Percentiles rank a stretch among this genome's conserved stretches.
Evolutionary conservation across 2,797 vertebrate species (phyloP).

Genomic region (Microctenopoma lineatum): DNA sequence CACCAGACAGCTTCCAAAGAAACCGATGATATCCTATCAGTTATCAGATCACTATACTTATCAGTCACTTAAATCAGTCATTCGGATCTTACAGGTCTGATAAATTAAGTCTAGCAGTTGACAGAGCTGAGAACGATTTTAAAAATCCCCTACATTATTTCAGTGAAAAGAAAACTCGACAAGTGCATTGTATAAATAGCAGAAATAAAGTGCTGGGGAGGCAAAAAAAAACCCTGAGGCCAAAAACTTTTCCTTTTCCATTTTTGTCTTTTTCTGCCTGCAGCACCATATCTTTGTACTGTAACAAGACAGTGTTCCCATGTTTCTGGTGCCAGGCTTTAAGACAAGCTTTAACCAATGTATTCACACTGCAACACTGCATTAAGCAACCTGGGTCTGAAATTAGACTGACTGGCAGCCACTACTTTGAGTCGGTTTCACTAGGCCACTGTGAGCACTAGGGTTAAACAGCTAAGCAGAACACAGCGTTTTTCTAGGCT

Average conservation of each 20-base stretch:
- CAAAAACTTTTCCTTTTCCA: background rate
- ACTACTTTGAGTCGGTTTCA: conserved; percentile 33
- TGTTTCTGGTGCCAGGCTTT: background rate
- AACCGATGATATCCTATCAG: too few relatives aligned
- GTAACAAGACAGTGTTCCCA: background rate
- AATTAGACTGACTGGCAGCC: conserved; percentile 13
- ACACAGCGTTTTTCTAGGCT: conserved; percentile 28
- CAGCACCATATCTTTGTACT: background rate
- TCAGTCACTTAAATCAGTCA: background rate
- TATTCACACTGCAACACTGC: conserved; percentile 4
- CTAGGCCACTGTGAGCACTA: conserved; percentile 17
- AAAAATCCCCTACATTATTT: background rate
- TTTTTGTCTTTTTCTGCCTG: background rate
- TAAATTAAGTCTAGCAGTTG: background rate
- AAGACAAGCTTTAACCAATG: background rate
- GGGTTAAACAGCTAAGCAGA: conserved; percentile 34
- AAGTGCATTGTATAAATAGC: background rate
- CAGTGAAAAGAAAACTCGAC: background rate
- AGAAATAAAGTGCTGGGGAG: background rate
- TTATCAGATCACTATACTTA: background rate
- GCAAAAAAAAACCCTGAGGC: background rate
- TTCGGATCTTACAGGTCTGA: background rate
- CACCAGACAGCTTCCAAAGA: too few relatives aligned
- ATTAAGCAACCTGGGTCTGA: conserved; percentile 13
- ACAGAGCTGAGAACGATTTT: background rate